phyloP scores from a whole-genome alignment of 2,113 vertebrate species.

The Mesembrinibis cayennensis region DNA sequence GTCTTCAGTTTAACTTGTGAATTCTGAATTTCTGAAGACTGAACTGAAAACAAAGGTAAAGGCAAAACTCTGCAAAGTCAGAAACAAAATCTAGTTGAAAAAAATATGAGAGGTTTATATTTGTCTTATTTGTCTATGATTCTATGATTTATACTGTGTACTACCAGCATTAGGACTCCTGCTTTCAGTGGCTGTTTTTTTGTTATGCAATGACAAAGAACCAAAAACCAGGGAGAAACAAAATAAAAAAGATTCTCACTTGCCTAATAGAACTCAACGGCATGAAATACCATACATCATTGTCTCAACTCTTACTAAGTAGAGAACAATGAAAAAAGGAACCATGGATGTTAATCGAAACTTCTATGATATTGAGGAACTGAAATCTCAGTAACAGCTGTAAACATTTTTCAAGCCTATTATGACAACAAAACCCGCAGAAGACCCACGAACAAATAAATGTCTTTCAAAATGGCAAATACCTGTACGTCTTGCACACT shows the following conservation, averaged over 20 bases:
- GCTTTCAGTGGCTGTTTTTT: neutral
- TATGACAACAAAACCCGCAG: neutral
- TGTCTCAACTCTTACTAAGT: neutral
- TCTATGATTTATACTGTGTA: neutral
- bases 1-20: neutral
- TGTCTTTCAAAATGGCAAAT: neutral
- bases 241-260: neutral
- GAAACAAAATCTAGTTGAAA: neutral
- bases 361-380: neutral
- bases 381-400: neutral
- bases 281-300: neutral
- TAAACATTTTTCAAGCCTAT: neutral
- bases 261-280: neutral
- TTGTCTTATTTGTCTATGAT: neutral
- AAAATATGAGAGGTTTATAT: neutral
- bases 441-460: neutral
- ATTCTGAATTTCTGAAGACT: neutral
- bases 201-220: neutral
- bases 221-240: neutral
- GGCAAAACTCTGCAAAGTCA: neutral
- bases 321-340: neutral
- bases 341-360: accelerated
- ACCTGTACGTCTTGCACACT: conserved; percentile 93
- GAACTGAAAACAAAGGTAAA: neutral
- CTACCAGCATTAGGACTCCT: neutral